phyloP scores from a whole-genome alignment of 1,140 invertebrate species.

The Bombus superbus region DNA sequence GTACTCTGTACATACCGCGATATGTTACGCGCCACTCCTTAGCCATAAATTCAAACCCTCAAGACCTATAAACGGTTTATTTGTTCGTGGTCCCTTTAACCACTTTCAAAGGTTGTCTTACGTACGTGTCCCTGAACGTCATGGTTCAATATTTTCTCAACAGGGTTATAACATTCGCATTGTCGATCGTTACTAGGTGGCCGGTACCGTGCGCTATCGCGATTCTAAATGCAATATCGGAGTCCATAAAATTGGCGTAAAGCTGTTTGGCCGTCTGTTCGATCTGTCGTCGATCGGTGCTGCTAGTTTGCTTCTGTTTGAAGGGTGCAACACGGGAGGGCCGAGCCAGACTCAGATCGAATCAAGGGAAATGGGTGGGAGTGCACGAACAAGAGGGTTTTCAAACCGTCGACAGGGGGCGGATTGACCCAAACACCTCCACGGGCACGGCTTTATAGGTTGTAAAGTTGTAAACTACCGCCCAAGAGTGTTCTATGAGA shows the following conservation, averaged over 20 bases:
- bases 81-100: conserved; percentile 52
- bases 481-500: conserved; percentile 41
- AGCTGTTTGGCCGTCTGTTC: conserved; percentile 71
- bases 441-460: conserved; percentile 66
- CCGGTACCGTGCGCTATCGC: conserved; percentile 68
- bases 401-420: conserved; percentile 45
- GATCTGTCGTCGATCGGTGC: conserved; percentile 49
- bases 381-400: conserved; percentile 42
- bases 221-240: conserved; percentile 74
- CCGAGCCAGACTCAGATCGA: conserved; percentile 38
- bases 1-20: not conserved
- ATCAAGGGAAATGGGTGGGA: conserved; percentile 37
- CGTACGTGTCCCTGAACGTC: conserved; percentile 1
- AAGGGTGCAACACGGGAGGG: conserved; percentile 46
- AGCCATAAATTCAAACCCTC: conserved; percentile 49
- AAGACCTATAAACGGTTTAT: conserved; percentile 52
- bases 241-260: conserved; percentile 75
- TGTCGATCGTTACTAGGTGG: conserved; percentile 49
- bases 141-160: conserved; percentile 53
- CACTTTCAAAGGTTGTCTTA: conserved; percentile 43
- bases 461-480: conserved; percentile 71
- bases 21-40: conserved; percentile 35
- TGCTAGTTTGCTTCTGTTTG: conserved; percentile 53
- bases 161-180: conserved; percentile 40
- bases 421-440: conserved; percentile 67